Percentiles rank a stretch among this genome's conserved stretches.
Conservation (phyloP, 37 sponge, comb jelly and placozoan genomes). For the Theonella swinhoei region DNA sequence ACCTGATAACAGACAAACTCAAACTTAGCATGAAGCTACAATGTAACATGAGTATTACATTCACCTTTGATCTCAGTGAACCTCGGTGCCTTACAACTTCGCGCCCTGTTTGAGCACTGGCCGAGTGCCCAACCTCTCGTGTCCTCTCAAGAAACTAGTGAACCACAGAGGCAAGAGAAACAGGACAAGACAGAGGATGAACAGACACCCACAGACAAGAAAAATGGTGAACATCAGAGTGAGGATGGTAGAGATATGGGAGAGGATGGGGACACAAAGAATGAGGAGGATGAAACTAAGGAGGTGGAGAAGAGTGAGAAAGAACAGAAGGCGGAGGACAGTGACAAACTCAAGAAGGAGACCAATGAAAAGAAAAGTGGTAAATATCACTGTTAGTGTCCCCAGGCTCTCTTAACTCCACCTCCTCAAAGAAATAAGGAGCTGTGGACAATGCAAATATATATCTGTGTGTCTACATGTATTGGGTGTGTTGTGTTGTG, state of each 20-base stretch:
- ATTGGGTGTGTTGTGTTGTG: no score
- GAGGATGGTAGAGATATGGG: neutral
- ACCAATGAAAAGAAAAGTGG: neutral
- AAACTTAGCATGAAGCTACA: no score
- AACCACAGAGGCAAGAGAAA: neutral
- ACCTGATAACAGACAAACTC: no score
- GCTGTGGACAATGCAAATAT: no score
- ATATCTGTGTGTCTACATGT: no score
- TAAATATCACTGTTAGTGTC: no score
- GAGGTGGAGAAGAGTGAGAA: neutral
- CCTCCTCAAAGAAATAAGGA: no score
- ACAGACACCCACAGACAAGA: neutral
- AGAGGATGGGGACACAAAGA: neutral
- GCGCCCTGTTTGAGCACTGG: conserved; percentile 84
- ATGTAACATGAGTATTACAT: neutral
- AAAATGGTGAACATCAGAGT: no score
- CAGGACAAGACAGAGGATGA: neutral
- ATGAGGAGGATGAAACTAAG: neutral
- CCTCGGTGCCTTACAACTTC: conserved; percentile 66
- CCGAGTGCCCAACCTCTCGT: conserved; percentile 24
- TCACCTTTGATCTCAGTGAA: conserved; percentile 54
- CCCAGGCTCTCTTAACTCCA: no score
- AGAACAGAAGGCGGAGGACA: neutral
- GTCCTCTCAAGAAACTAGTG: neutral
- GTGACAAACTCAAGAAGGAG: neutral